Base-by-base conservation (phyloP, 2,888 invertebrate genomes). In the Carcina quercana region DNA sequence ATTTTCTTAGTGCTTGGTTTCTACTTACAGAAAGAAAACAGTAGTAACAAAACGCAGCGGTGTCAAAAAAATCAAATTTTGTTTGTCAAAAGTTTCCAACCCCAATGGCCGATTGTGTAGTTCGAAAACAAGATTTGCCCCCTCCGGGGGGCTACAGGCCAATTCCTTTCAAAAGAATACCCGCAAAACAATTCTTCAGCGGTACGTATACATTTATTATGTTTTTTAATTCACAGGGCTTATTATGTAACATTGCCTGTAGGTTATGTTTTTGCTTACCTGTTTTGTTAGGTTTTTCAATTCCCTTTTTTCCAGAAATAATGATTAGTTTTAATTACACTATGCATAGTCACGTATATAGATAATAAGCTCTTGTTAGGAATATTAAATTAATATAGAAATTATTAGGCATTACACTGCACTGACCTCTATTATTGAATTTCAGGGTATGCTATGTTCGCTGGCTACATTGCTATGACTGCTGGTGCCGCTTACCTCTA, bases 111-210 rank as follows among this genome's bases (percentile, higher is more conserved):
- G 66, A 61, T 50, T 61, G 52, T 51, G 59, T 59, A 47, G 55
- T 43, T 32, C 60, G 60, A 56, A 75, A 69, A 59, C 98, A 98
- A 79, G 98, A 98, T 80, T 86, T 98, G 88, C 97, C 98, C 59
- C 98, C 98, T 40, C 76, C 87, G 33, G 97, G 97, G 61, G 98
- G 98, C 47, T 98, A 96, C 69, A 86, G 88, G 44, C 87, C 91
- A 12, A 91, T 97, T 43, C 86, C 86, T 27, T 92, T 75, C 59
- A 86, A 87, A 47, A 86, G 95, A 53, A 70, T 91, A 26, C 92
- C 92, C 17, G 88, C 92, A n/a, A 92, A 87, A 71, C 71, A 82
- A 38, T 89, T 86, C 56, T 90, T 93, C 43, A 87, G 86, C 47
- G 91, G 93, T 92, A 79, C 67, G 73, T 53, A 25, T 15, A 20